Evolutionary conservation across 2,888 invertebrate genomes (phyloP), one percentile per base, ranked within the genome.

Genomic region (Hirudinaria manillensis): DNA sequence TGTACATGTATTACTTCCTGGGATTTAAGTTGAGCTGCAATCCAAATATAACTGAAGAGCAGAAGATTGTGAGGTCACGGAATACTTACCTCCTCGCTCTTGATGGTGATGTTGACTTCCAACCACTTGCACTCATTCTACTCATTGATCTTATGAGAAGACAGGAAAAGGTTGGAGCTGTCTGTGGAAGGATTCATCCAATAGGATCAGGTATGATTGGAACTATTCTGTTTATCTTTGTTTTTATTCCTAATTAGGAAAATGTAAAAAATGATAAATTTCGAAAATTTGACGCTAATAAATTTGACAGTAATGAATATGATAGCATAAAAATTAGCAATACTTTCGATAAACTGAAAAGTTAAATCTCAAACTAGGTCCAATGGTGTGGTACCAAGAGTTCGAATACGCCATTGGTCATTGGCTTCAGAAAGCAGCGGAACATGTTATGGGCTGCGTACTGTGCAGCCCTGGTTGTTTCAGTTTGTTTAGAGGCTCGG

Each of bases 1-100:
- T 98, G 98, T 99, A 99, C 89, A 96, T 99, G 95, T 99, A 98
- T 90, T 98, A 98, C 83, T 88, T 99, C 70, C 89, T 99, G 77
- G 98, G 98, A 21, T 94, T 95, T 85, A 90, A 93, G 78, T 89
- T 99, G 1, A 96, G 97, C 93, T 95, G 95, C 82, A 34, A 56
- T 34, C n/a, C n/a, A 34, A 6, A n/a, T 32, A 34, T 73, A 19
- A 36, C 61, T 32, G 55, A 55, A 13, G 73, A 73, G 45, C 32
- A 38, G 38, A 74, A 65, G 45, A 56, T 53, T 53, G 65, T 38
- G 21, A 55, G 70, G n/a, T 71, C 71, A 13, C 53, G 56, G n/a
- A 97, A 97, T 84, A 98, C 98, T 0, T 98, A 90, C 85, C 87
- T 98, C 75, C 87, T 98, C 77, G 97, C 98, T 10, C 88, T 99